Base-by-base conservation (phyloP, 2,888 invertebrate genomes). In the Polyploca ridens region DNA sequence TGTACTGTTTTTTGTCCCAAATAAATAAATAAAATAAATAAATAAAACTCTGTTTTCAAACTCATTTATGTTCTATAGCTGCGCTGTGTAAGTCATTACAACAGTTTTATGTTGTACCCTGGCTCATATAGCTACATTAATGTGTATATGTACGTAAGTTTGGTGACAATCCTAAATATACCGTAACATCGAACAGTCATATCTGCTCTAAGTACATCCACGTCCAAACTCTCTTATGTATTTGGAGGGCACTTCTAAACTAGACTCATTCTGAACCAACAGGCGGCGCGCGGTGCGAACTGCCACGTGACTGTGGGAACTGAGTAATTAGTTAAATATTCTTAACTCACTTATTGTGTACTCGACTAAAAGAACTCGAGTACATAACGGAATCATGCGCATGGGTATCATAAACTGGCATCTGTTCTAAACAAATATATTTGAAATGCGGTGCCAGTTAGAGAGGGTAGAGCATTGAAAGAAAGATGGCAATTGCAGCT, bases 351-450 rank as follows among this genome's bases (percentile, higher is more conserved):
- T 44, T 49, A 49, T 19, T 54, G n/a, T 54, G 19, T 54, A 54
- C 54, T 19, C 54, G 19, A 19, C 14, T 46, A 46, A 54, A 54
- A 54, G 19, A 19, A 54, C 54, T 54, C 54, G 19, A 54, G 54
- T 54, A 54, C 54, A 8, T 54, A 54, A 54, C 33, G 38, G 63
- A 64, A 71, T 69, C 68, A 68, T 69, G 62, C 68, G 66, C 46
- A 38, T 49, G 33, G 59, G 66, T 67, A 68, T 69, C 67, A 65
- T 62, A 66, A 67, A 65, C 65, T 70, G 69, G 74, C 75, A 72
- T 70, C 66, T 63, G 69, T 64, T 64, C 74, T 72, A 69, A 66
- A 70, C 68, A 69, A 70, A 68, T 70, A 66, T 64, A 65, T 65
- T 64, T 33, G 38, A 54, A 44, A 35, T 59, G 33, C 35, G 62